Base-by-base conservation (phyloP, 2,113 vertebrate genomes). In the Rostratula benghalensis region DNA sequence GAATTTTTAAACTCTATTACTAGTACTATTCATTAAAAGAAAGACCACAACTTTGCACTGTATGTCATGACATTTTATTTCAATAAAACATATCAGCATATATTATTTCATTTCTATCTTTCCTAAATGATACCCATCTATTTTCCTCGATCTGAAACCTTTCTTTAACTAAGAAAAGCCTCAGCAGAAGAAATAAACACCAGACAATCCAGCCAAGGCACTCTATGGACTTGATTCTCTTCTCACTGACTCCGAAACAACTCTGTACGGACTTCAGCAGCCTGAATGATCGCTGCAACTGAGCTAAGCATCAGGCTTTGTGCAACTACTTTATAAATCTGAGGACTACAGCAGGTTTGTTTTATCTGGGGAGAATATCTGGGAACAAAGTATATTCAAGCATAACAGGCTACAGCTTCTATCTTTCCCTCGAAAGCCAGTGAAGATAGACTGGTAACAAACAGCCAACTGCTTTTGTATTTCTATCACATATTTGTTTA, bases 1-100 rank as follows among this genome's bases (percentile, higher is more conserved):
- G 11, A 73, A 70, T 77, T 96, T 87, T 95, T 70, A 53, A 70
- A 75, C 15, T 69, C n/a, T 89, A 48, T 91, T 94, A 50, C 31
- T 56, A 53, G 19, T 27, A 68, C 33, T 63, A 56, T 69, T 91
- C 77, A 78, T 93, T 86, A 89, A 94, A 90, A 60, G 48, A 93
- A 89, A 41, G 37, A 79, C 77, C 82, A 87, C 1, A 6, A 69
- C 59, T 94, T 61, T 79, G 27, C 63, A 89, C 87, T 69, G 33
- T 56, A 81, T 71, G 33, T 89, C 35, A 85, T 60, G 16, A 90
- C 31, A 87, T 51, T 91, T 93, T 59, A 83, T 76, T 81, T 51
- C 28, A 37, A 33, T 87, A 57, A 94, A 91, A 83, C 71, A 39
- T 86, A 43, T 60, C 84, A 93, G 18, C 88, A 89, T 61, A 77